Evolutionary conservation across 1,140 invertebrate genomes (phyloP).

Genomic region (Zaprionus taronus): DNA sequence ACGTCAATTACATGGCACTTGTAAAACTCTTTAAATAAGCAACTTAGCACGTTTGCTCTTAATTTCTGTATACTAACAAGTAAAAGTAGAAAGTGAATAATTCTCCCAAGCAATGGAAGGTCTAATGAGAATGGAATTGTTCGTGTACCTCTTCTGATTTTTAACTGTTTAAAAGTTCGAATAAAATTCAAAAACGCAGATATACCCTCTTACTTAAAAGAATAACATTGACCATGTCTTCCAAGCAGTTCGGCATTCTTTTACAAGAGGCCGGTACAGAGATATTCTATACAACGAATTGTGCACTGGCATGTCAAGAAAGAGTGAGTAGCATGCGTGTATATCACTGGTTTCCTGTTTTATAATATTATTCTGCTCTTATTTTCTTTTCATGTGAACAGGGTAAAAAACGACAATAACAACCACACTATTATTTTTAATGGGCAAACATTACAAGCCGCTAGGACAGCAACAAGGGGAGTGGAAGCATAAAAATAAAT

Average conservation of each 20-base stretch:
- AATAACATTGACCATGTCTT: background rate
- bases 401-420: constrained; percentile 49
- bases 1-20: constrained; percentile 47
- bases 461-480: constrained; percentile 34
- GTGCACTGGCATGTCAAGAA: background rate
- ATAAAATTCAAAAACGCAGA: background rate
- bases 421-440: constrained; percentile 83
- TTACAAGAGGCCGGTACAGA: background rate
- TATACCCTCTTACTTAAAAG: no score
- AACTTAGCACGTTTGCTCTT: background rate
- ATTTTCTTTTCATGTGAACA: background rate
- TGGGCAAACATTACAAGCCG: constrained; percentile 78
- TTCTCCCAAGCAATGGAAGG: background rate
- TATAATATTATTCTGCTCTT: constrained; percentile 1
- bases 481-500: constrained; percentile 76
- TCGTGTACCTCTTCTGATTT: no score
- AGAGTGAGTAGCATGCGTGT: background rate
- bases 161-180: background rate
- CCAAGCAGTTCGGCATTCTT: background rate
- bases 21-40: constrained; percentile 33
- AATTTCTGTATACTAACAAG: background rate
- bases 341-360: background rate
- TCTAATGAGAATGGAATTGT: no score
- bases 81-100: background rate
- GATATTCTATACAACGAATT: background rate